These are phyloP conservation scores for Tragopan temminckii DNA, from an alignment of 2,797 vertebrate species.

Conservation along the genomic window DNA sequence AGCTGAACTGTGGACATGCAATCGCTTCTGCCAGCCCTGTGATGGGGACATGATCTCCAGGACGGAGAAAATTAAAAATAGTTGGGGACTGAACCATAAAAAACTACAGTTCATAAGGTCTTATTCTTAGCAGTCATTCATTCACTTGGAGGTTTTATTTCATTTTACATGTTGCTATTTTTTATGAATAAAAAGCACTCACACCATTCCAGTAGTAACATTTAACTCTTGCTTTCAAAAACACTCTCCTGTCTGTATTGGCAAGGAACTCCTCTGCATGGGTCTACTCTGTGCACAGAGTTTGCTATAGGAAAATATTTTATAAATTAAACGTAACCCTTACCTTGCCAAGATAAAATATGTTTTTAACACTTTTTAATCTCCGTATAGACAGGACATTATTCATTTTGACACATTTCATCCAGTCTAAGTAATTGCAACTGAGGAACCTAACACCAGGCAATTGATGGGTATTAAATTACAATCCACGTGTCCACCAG, in stretches of 20 bases:
- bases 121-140: neutral
- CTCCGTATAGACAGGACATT: neutral
- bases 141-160: neutral
- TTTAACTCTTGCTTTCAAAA: neutral
- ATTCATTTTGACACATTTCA: constrained; percentile 10
- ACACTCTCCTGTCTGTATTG: neutral
- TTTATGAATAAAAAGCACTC: neutral
- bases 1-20: neutral
- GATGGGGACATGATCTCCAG: neutral
- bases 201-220: neutral
- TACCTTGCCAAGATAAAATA: neutral
- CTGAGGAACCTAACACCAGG: neutral
- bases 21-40: constrained; percentile 11
- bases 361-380: neutral
- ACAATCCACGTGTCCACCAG: neutral
- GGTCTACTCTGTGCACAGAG: neutral
- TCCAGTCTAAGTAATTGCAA: constrained; percentile 5
- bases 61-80: constrained; percentile 43
- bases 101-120: neutral
- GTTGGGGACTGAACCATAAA: neutral
- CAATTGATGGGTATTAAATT: constrained; percentile 22
- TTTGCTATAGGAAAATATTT: neutral
- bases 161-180: neutral
- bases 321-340: constrained; percentile 17
- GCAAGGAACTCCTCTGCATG: neutral